Conservation (phyloP, 2,888 invertebrate genomes). For the Ochlodes sylvanus region DNA sequence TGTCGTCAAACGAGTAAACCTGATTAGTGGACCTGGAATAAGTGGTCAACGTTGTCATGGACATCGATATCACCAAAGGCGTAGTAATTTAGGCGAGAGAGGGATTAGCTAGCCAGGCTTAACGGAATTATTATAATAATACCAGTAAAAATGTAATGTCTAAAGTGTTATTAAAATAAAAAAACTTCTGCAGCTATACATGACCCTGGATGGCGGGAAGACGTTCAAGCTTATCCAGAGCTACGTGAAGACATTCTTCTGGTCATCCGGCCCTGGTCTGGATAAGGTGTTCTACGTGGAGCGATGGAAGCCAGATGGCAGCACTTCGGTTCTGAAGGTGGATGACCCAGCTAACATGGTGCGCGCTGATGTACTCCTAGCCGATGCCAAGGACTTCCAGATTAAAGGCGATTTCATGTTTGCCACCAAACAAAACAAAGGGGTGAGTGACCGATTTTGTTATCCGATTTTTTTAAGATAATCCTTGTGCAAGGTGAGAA, state of each 20-base stretch:
- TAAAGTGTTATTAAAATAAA: background rate
- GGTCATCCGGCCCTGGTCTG: slow-evolving; percentile 84
- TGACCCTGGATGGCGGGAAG: slow-evolving; percentile 90
- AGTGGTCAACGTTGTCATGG: too few species aligned
- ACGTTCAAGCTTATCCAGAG: slow-evolving; percentile 89
- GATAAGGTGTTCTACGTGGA: slow-evolving; percentile 87
- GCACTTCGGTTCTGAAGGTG: slow-evolving; percentile 90
- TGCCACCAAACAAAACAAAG: slow-evolving; percentile 88
- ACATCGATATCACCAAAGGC: too few species aligned
- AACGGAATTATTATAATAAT: too few species aligned
- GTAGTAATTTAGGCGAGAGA: too few species aligned
- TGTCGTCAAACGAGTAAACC: too few species aligned
- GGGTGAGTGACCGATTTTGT: slow-evolving; percentile 72
- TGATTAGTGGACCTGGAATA: too few species aligned
- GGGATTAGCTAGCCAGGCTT: too few species aligned
- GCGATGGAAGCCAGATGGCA: slow-evolving; percentile 85
- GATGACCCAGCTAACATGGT: slow-evolving; percentile 76
- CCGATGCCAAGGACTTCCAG: slow-evolving; percentile 92
- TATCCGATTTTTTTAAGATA: too few species aligned
- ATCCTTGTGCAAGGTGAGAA: too few species aligned
- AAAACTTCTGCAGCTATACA: slow-evolving; percentile 86
- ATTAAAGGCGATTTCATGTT: slow-evolving; percentile 94
- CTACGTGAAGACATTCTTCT: slow-evolving; percentile 91
- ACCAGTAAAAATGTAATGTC: too few species aligned
- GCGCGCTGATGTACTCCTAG: slow-evolving; percentile 84